Conservation (phyloP, 1,140 invertebrate genomes). For the Apis dorsata region DNA sequence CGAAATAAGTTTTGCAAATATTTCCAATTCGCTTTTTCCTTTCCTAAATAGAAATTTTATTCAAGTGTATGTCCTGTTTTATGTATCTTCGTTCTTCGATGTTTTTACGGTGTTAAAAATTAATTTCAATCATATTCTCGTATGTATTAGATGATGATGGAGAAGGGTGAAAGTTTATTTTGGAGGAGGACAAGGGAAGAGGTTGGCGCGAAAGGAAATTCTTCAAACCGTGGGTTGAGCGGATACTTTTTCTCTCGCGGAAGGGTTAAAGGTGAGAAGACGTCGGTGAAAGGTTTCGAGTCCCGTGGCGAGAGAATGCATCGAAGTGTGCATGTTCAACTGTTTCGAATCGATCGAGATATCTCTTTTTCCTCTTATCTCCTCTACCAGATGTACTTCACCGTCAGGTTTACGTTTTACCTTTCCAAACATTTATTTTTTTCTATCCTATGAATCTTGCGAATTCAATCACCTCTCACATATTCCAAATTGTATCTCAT, state of each 20-base stretch:
- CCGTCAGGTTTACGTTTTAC: too few species aligned
- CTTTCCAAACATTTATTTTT: too few species aligned
- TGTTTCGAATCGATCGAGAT: constrained; percentile 1
- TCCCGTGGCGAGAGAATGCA: constrained; percentile 7
- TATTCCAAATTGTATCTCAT: too few species aligned
- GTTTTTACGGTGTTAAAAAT: too few species aligned
- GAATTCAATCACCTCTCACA: too few species aligned
- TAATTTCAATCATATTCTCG: not conserved
- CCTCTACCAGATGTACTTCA: too few species aligned
- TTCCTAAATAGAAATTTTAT: too few species aligned
- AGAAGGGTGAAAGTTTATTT: constrained; percentile 17
- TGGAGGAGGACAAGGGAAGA: not conserved
- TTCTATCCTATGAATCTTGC: too few species aligned
- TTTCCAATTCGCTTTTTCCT: too few species aligned
- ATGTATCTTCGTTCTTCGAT: too few species aligned
- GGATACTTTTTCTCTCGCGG: not conserved
- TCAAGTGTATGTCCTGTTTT: too few species aligned
- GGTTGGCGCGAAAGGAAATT: not conserved
- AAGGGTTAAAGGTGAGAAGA: constrained; percentile 14
- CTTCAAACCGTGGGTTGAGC: not conserved
- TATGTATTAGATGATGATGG: not conserved
- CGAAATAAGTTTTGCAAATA: too few species aligned
- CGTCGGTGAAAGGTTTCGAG: constrained; percentile 9
- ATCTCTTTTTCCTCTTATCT: not conserved
- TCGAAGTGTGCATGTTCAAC: not conserved